Evolutionary conservation across 2,797 vertebrate genomes (phyloP).

Genomic region (Buphagus erythrorhynchus): DNA sequence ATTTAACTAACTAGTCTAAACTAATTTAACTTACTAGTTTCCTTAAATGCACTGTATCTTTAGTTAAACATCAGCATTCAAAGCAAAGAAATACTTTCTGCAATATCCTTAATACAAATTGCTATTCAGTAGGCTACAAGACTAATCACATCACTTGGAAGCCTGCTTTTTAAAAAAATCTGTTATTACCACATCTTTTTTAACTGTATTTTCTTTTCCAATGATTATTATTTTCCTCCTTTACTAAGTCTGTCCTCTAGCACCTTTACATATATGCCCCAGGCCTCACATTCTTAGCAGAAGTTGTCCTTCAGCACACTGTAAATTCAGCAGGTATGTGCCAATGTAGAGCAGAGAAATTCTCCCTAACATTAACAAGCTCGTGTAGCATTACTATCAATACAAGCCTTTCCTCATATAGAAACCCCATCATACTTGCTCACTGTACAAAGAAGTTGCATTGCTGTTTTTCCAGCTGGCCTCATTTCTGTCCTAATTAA

Average conservation of each 20-base stretch:
- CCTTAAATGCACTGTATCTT: neutral
- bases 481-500: conserved; percentile 33
- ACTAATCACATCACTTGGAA: neutral
- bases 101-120: neutral
- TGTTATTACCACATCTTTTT: neutral
- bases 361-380: neutral
- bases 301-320: neutral
- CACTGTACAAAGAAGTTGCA: neutral
- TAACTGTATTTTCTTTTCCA: neutral
- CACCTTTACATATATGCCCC: neutral
- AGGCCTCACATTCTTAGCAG: neutral
- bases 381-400: neutral
- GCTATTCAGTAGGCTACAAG: neutral
- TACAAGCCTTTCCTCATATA: neutral
- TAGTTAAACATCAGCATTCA: neutral
- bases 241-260: neutral
- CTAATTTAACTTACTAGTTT: neutral
- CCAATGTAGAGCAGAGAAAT: neutral
- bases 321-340: neutral
- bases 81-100: neutral
- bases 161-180: neutral
- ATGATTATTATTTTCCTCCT: neutral
- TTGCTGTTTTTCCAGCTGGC: neutral
- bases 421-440: neutral
- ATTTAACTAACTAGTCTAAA: too few species aligned